Evolutionary conservation across 2,888 invertebrate species (phyloP).

Genomic region (Gari tellinella): DNA sequence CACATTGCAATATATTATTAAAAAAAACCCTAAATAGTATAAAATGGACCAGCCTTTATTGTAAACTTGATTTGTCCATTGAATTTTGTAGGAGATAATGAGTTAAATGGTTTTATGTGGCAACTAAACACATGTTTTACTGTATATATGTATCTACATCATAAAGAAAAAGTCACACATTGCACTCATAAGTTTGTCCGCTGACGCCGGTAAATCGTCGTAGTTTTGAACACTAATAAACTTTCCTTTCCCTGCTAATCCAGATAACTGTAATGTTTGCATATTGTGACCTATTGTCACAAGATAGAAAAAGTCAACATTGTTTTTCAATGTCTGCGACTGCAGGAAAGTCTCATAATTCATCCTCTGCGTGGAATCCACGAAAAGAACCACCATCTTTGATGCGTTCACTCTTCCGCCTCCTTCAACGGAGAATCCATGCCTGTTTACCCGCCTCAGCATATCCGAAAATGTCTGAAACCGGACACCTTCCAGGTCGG

Average conservation of each 20-base stretch:
- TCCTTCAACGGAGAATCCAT: conserved; percentile 45
- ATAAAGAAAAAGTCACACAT: conserved; percentile 59
- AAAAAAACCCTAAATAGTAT: too few relatives aligned
- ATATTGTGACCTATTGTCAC: conserved; percentile 48
- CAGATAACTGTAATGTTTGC: conserved; percentile 28
- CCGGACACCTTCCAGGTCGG: conserved; percentile 42
- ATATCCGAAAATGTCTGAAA: conserved; percentile 54
- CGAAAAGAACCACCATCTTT: conserved; percentile 57
- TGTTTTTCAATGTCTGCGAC: conserved; percentile 34
- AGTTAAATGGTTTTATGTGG: not conserved
- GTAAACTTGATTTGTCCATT: too few relatives aligned
- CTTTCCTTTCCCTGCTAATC: conserved; percentile 33
- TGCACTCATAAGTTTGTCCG: conserved; percentile 45
- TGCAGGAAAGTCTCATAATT: conserved; percentile 42
- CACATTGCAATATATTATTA: too few relatives aligned
- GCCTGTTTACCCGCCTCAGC: conserved; percentile 45
- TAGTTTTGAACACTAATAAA: conserved; percentile 47
- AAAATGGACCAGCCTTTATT: too few relatives aligned
- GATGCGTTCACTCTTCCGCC: conserved; percentile 54
- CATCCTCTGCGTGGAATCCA: conserved; percentile 50
- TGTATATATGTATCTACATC: conserved; percentile 6
- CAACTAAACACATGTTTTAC: too few relatives aligned
- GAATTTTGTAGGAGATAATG: not conserved
- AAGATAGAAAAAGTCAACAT: conserved; percentile 50
- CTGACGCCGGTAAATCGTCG: conserved; percentile 32